phyloP scores from a whole-genome alignment of 2,797 vertebrate species.

The Sebastes taczanowskii region DNA sequence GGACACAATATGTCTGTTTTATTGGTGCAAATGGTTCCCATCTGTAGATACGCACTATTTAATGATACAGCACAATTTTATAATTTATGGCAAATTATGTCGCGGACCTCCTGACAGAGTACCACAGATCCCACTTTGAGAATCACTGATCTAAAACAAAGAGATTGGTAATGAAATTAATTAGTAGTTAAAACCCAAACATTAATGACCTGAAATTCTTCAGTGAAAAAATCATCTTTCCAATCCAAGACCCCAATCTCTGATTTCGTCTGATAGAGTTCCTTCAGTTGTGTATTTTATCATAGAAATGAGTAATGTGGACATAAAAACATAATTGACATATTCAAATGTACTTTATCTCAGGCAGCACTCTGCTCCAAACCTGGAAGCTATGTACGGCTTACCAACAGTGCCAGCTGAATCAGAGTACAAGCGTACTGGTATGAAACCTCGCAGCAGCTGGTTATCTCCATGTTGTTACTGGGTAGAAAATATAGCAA shows the following conservation, averaged over 20 bases:
- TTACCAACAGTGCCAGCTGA: neutral
- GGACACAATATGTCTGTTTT: no score
- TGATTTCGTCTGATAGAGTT: neutral
- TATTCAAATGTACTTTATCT: slow-evolving; percentile 6
- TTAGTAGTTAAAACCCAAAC: neutral
- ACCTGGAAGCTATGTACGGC: neutral
- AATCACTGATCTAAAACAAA: no score
- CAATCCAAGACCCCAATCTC: neutral
- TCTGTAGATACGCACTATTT: no score
- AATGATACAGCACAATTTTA: no score
- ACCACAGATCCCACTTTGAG: no score
- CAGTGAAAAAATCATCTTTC: neutral
- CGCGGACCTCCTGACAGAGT: no score
- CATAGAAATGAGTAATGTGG: neutral
- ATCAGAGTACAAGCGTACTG: neutral
- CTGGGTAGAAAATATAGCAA: neutral
- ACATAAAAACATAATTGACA: neutral
- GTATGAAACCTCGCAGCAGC: neutral
- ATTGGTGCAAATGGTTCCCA: no score
- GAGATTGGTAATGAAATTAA: neutral
- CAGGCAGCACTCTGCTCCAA: neutral
- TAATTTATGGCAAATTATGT: no score
- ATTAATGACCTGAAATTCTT: neutral
- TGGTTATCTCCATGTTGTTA: neutral
- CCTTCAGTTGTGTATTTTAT: neutral